phyloP scores from a whole-genome alignment of 2,113 vertebrate species.

The Macaca nemestrina region DNA sequence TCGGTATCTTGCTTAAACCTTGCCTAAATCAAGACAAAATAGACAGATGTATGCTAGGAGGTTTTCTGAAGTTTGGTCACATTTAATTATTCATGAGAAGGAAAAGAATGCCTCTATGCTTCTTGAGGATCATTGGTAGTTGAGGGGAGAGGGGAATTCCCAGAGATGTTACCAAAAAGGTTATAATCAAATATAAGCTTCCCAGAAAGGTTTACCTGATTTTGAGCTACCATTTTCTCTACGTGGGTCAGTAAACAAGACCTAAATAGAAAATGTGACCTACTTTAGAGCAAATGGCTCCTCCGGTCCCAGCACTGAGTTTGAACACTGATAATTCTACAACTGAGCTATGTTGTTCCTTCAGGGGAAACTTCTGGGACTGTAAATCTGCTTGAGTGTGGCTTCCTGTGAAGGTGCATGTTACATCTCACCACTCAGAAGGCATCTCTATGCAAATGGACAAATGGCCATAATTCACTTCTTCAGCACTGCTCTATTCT shows the following conservation, averaged over 20 bases:
- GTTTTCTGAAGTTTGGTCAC: neutral
- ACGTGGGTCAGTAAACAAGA: constrained; percentile 73
- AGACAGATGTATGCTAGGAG: neutral
- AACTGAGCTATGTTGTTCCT: neutral
- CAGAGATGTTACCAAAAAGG: neutral
- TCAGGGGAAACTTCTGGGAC: neutral
- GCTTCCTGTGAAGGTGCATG: neutral
- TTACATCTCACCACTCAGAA: neutral
- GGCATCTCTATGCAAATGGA: neutral
- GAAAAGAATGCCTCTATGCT: neutral
- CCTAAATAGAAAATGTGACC: constrained; percentile 77
- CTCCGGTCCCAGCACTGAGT: constrained; percentile 30
- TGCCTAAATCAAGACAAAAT: neutral
- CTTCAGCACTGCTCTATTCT: neutral
- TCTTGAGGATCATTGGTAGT: neutral
- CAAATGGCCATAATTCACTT: neutral
- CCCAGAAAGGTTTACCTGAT: constrained; percentile 72
- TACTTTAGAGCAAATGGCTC: constrained; percentile 70
- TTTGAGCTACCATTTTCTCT: constrained; percentile 72
- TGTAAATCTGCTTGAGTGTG: neutral
- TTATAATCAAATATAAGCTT: constrained; percentile 54
- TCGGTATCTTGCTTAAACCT: neutral
- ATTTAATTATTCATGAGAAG: neutral
- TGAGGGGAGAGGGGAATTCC: neutral
- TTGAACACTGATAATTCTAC: neutral